A percentile compares a stretch with the other conserved stretches of the same genome.
phyloP scores from a whole-genome alignment of 2,888 invertebrate species.

The Mythimna loreyi region DNA sequence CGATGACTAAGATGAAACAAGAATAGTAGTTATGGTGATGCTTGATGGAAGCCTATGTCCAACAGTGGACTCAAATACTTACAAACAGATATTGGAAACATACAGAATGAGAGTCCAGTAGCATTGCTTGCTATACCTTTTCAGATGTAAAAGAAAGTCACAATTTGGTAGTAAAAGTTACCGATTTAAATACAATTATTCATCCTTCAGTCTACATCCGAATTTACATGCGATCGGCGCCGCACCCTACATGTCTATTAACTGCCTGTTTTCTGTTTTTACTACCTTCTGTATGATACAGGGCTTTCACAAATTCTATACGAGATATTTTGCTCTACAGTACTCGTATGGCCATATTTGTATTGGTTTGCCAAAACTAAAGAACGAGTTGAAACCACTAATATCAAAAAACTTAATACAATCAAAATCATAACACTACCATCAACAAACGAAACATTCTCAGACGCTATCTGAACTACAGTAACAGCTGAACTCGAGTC shows the following conservation, averaged over 20 bases:
- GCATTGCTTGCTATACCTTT: background rate
- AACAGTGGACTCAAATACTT: no score
- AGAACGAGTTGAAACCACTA: background rate
- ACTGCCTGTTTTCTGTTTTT: background rate
- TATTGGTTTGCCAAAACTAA: background rate
- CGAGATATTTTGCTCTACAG: background rate
- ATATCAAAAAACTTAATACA: background rate
- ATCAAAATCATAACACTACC: constrained; percentile 12
- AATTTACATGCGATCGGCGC: background rate
- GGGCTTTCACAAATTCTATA: background rate
- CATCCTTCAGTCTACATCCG: background rate
- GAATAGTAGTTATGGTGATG: no score
- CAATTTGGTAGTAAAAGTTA: background rate
- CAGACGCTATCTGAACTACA: constrained; percentile 27
- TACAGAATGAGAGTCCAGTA: constrained; percentile 6
- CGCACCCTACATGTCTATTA: background rate
- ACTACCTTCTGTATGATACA: background rate
- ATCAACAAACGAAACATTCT: constrained; percentile 33
- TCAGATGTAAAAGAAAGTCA: background rate
- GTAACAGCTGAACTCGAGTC: constrained; percentile 29
- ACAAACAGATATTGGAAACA: constrained; percentile 15
- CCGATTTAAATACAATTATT: background rate
- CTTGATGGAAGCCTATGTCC: no score
- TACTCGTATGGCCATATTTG: background rate
- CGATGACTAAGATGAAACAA: no score